These are phyloP conservation scores for Muntiacus muntjak DNA, from an alignment of 2,113 vertebrate species.

Conservation along the genomic window DNA sequence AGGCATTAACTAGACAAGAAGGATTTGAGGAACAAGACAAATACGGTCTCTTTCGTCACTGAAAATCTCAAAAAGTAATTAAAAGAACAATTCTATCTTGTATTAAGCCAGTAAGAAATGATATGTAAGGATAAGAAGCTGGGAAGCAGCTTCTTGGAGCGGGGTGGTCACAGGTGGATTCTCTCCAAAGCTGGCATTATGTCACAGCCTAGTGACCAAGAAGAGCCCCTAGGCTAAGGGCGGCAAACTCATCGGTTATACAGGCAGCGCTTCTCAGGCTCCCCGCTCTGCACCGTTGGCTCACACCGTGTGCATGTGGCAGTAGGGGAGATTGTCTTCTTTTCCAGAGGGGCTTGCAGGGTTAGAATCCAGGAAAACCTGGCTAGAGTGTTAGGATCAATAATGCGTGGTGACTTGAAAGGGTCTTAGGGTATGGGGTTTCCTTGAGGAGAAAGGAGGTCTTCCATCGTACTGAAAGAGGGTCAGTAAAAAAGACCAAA, in stretches of 20 bases:
- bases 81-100: neutral
- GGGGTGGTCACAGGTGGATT: neutral
- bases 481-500: neutral
- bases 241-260: accelerated
- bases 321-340: neutral
- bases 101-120: neutral
- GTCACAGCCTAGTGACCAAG: neutral
- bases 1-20: neutral
- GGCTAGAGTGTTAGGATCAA: neutral
- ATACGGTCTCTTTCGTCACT: neutral
- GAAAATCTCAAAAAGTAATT: neutral
- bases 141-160: neutral
- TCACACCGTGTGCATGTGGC: neutral
- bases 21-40: neutral
- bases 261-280: neutral
- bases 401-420: neutral
- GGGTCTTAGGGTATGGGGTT: neutral
- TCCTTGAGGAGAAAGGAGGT: neutral
- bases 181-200: neutral
- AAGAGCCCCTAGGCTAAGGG: neutral
- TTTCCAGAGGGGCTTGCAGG: neutral
- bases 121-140: neutral
- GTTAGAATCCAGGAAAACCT: neutral
- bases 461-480: neutral
- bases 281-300: no score